Conservation (phyloP, 2,888 invertebrate species). For the Rhynchonema sp. region DNA sequence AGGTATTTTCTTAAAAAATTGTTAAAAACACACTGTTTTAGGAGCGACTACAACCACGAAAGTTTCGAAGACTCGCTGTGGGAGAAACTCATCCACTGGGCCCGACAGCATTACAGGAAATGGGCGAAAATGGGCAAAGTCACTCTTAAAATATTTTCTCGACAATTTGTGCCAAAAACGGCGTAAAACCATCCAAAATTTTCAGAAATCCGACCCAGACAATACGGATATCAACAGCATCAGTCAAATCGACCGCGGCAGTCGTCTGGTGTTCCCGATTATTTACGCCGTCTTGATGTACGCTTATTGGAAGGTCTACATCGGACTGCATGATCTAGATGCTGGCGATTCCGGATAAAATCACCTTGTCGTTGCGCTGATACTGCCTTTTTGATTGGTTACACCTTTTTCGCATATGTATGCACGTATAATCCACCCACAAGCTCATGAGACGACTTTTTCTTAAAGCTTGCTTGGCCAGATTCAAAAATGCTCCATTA, state of each 20-base stretch:
- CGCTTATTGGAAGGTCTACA: conserved; percentile 55
- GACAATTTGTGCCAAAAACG: too few relatives aligned
- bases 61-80: background rate
- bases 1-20: too few relatives aligned
- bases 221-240: conserved; percentile 37
- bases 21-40: too few relatives aligned
- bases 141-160: too few relatives aligned
- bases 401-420: too few relatives aligned
- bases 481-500: too few relatives aligned
- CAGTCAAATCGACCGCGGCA: conserved; percentile 40
- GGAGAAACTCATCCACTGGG: background rate
- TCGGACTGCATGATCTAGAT: background rate
- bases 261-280: conserved; percentile 53
- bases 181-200: too few relatives aligned
- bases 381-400: too few relatives aligned
- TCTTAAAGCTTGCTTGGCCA: too few relatives aligned
- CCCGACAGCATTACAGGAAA: background rate
- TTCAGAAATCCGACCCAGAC: background rate
- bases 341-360: background rate
- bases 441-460: too few relatives aligned
- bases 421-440: too few relatives aligned
- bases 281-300: conserved; percentile 53
- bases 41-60: background rate
- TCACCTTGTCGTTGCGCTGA: too few relatives aligned
- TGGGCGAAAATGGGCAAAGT: background rate